Base-by-base conservation (phyloP, 37 sponge, comb jelly and placozoan genomes). In the Dysidea cf. avara region DNA sequence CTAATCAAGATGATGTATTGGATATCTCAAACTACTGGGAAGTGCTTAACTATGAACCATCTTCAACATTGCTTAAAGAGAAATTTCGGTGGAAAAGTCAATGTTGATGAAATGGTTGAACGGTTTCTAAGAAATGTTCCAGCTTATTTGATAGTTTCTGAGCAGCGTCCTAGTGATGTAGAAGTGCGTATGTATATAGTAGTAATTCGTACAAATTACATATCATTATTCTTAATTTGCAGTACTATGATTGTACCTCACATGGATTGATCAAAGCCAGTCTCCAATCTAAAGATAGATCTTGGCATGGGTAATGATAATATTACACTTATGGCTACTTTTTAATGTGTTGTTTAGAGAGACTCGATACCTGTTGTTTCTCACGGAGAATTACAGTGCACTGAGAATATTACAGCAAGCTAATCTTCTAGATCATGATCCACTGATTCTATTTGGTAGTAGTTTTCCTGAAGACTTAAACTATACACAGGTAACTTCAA, bases 391-490 rank as follows among this genome's bases (percentile, higher is more conserved):
- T 48, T 83, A 96, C 73, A 83, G 93, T 20, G 94, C 97, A 25
- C 79, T 96, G 5, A 68, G 87, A 24, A 90, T 93, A 33, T 46
- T 97, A 7, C 61, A 83, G 17, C 65, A 94, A 16, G 39, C 61
- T 3, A 75, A 69, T 37, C 56, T 68, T 0, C 46, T 43, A 12
- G 7, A 33, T 7, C 21, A 53, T 48, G 56, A 81, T 22, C 88
- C 94, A 3, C 83, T 76, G 69, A 77, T 90, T 20, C 65, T 93
- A 26, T 97, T 97, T 83, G 94, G 94, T 24, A 93, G 94, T 51
- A 89, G 86, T 68, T 97, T 97, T 62, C 94, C 97, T 18, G 84
- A 83, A 84, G 97, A 97, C 55, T 79, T 84, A 54, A 94, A 93
- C 31, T 97, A 97, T 75, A 93, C 97, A 28, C 91, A 89, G 77